Conservation (phyloP, 1,140 invertebrate species). For the Microplitis mediator region DNA sequence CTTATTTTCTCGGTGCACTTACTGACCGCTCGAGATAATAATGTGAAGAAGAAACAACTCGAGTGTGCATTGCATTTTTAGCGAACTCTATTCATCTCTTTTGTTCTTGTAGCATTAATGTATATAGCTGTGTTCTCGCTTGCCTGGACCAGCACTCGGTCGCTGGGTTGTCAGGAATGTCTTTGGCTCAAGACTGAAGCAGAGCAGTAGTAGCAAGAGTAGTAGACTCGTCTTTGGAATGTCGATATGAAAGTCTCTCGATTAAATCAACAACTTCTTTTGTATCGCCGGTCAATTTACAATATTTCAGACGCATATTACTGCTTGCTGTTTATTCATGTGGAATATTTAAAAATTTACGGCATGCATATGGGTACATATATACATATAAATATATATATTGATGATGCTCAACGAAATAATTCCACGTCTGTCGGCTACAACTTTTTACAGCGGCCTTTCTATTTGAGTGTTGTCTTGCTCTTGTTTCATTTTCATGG, state of each 20-base stretch:
- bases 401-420: neutral
- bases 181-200: neutral
- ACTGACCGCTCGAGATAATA: conserved; percentile 41
- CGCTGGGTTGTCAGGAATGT: too few species aligned
- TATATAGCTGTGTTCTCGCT: neutral
- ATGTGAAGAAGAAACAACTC: conserved; percentile 43
- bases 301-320: neutral
- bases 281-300: neutral
- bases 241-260: conserved; percentile 14
- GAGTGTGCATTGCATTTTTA: conserved; percentile 21
- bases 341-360: conserved; percentile 12
- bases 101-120: neutral
- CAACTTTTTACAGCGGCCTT: neutral
- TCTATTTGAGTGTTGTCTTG: neutral
- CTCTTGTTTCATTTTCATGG: too few species aligned
- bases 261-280: conserved; percentile 12
- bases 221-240: conserved; percentile 4
- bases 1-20: conserved; percentile 33
- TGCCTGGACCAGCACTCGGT: too few species aligned
- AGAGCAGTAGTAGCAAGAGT: neutral
- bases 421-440: conserved; percentile 19
- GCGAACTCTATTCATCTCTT: conserved; percentile 13
- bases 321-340: neutral
- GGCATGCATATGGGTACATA: neutral
- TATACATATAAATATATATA: neutral